These are phyloP conservation scores for Myrmophylax atrothorax DNA, from an alignment of 2,113 vertebrate species.

Conservation along the genomic window DNA sequence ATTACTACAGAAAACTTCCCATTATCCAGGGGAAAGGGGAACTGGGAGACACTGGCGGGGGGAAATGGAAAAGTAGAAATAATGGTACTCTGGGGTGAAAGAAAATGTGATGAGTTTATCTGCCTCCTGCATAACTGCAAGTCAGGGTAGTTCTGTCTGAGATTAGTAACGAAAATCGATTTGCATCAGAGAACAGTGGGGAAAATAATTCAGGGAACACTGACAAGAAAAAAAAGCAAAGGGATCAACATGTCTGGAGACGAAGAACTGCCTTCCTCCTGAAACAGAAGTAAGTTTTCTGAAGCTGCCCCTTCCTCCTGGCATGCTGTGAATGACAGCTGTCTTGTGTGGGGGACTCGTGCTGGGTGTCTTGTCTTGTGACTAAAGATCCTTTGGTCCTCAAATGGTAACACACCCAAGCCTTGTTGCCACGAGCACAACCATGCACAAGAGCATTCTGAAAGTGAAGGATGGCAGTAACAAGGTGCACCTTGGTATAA, in stretches of 20 bases:
- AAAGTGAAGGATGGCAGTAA: background rate
- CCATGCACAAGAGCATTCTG: background rate
- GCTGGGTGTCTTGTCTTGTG: background rate
- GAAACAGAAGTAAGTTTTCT: background rate
- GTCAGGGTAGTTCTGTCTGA: background rate
- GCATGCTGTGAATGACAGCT: accelerated
- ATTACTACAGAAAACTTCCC: background rate
- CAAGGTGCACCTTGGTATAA: background rate
- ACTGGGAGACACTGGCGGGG: background rate
- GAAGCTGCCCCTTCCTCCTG: background rate
- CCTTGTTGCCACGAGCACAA: background rate
- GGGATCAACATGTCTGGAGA: background rate
- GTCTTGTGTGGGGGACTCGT: background rate
- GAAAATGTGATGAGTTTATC: background rate
- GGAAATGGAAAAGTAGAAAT: background rate
- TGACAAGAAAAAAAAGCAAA: background rate
- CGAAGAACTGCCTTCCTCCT: background rate
- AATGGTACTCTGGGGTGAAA: background rate
- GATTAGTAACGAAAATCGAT: background rate
- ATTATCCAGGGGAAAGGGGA: background rate
- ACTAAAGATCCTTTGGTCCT: background rate
- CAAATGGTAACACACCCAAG: background rate
- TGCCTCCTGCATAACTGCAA: background rate
- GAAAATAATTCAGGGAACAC: background rate
- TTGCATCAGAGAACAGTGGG: background rate